These are phyloP conservation scores for Phrixothrix hirtus DNA, from an alignment of 2,888 invertebrate species.

Conservation along the genomic window DNA sequence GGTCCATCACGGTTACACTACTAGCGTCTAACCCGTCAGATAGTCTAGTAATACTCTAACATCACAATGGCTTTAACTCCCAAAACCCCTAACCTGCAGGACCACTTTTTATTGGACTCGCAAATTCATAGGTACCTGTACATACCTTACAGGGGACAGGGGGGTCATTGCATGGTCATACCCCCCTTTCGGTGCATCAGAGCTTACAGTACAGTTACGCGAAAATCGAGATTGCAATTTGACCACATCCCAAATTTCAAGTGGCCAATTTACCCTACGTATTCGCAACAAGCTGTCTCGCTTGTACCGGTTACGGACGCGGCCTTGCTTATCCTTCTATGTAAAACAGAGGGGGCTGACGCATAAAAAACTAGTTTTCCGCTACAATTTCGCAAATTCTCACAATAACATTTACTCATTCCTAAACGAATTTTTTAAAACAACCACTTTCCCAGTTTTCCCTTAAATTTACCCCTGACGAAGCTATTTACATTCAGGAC, in stretches of 20 bases:
- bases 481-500: conserved; percentile 1
- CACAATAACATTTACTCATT: too few species aligned
- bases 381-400: conserved; percentile 8
- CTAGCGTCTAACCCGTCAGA: conserved; percentile 55
- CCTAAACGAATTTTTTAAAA: too few species aligned
- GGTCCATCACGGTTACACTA: conserved; percentile 42
- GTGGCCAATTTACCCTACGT: conserved; percentile 36
- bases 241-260: conserved; percentile 39
- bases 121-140: conserved; percentile 65
- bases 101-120: conserved; percentile 67
- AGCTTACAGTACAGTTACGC: conserved; percentile 53
- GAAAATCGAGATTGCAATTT: conserved; percentile 54
- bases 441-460: neutral
- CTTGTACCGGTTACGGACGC: conserved; percentile 13
- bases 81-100: conserved; percentile 62
- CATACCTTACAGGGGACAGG: conserved; percentile 46
- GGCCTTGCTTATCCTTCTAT: conserved; percentile 25
- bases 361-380: conserved; percentile 6
- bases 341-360: conserved; percentile 13
- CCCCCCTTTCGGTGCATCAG: conserved; percentile 45
- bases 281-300: conserved; percentile 19
- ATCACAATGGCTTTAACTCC: conserved; percentile 52
- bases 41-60: conserved; percentile 58
- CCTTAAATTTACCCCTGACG: neutral
- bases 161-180: conserved; percentile 44